Percentiles rank a stretch among this genome's conserved stretches.
phyloP scores from a whole-genome alignment of 2,797 vertebrate species.

The Knipowitschia caucasica region DNA sequence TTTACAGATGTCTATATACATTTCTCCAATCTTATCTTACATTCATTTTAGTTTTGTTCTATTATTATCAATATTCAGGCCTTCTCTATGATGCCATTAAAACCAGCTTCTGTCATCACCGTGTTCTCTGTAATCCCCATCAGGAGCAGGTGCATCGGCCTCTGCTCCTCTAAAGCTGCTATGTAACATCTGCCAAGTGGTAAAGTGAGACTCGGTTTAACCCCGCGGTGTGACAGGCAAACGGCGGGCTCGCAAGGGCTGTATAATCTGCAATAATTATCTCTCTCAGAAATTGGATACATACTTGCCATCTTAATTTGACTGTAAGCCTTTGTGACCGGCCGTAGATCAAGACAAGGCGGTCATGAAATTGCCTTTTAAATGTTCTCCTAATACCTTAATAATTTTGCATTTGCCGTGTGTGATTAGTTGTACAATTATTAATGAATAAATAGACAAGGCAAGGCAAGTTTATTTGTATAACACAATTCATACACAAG shows the following conservation, averaged over 20 bases:
- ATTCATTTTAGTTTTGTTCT: neutral
- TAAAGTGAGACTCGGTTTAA: slow-evolving; percentile 19
- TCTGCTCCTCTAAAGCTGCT: slow-evolving; percentile 36
- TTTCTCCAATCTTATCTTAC: too few species aligned
- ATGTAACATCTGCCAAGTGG: slow-evolving; percentile 46
- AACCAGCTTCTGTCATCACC: slow-evolving; percentile 22
- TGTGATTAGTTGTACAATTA: too few species aligned
- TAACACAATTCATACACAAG: too few species aligned
- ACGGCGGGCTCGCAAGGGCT: slow-evolving; percentile 22
- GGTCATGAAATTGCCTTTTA: too few species aligned
- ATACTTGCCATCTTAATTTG: slow-evolving; percentile 27
- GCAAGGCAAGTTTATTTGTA: too few species aligned
- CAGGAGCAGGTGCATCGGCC: slow-evolving; percentile 50
- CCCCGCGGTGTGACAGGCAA: slow-evolving; percentile 35
- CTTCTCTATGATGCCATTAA: slow-evolving; percentile 23
- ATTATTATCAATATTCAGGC: slow-evolving; percentile 3
- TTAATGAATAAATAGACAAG: too few species aligned
- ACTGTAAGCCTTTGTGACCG: slow-evolving; percentile 14
- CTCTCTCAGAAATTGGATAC: slow-evolving; percentile 26
- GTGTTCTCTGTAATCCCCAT: slow-evolving; percentile 23
- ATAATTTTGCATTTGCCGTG: too few species aligned
- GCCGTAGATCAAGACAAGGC: too few species aligned
- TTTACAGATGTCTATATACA: too few species aligned
- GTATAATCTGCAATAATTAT: slow-evolving; percentile 39
- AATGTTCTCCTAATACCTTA: too few species aligned